Evolutionary conservation across 2,113 vertebrate genomes (phyloP).

Genomic region (Sprattus sprattus): DNA sequence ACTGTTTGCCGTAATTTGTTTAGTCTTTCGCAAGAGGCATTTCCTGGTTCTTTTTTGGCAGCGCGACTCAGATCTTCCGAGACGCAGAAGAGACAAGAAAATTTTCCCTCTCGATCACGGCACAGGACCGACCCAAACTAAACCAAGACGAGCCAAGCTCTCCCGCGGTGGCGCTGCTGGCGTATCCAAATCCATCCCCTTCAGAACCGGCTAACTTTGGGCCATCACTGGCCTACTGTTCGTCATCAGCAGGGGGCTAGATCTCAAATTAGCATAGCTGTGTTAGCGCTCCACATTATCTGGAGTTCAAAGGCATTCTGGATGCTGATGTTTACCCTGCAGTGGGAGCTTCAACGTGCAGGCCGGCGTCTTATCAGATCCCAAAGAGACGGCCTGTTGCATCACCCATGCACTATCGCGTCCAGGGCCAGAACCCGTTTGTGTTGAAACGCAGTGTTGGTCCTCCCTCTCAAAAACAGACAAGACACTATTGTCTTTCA

Average conservation of each 20-base stretch:
- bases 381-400: not conserved
- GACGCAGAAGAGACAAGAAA: not conserved
- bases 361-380: not conserved
- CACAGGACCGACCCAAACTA: not conserved
- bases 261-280: not conserved
- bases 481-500: not conserved
- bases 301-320: not conserved
- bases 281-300: not conserved
- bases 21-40: slow-evolving; percentile 34
- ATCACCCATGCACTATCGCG: not conserved
- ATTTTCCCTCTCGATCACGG: not conserved
- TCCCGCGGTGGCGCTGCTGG: not conserved
- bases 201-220: not conserved
- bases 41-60: slow-evolving; percentile 27
- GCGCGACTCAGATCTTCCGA: slow-evolving; percentile 5
- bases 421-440: not conserved
- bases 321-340: not conserved
- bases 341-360: not conserved
- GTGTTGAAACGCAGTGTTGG: not conserved
- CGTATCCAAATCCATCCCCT: not conserved
- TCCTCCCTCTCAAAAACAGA: not conserved
- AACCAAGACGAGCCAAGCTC: not conserved
- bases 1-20: slow-evolving; percentile 38
- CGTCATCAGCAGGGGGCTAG: not conserved
- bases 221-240: not conserved